Base-by-base conservation (phyloP, 1,140 invertebrate genomes). In the Neodiprion virginianus region DNA sequence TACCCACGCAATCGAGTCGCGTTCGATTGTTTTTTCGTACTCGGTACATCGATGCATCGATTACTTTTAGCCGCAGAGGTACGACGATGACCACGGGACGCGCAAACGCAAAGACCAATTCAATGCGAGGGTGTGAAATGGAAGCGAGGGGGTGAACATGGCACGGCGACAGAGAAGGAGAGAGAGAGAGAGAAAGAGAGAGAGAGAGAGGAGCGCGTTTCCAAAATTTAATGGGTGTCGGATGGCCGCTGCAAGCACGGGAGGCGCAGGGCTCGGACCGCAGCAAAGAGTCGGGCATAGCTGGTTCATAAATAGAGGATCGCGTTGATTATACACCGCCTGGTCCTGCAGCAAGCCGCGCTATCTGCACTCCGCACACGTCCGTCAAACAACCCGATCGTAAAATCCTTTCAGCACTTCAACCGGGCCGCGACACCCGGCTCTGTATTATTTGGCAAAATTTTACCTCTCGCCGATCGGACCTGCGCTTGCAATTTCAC, bases 151-250 rank as follows among this genome's bases (percentile, higher is more conserved):
- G 12, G 8, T 8, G 8, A 8, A 65, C 8, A 3, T 21, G 70
- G 78, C 68, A 75, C 74, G 48, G 67, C 50, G 69, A 74, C 1
- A 40, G 28, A 40, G 28, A 40, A 75, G 72, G 73, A 76, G 70
- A 73, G 73, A 72, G 70, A 61, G 53, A 50, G 5, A 40, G 28
- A 40, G 28, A 40, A 76, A 72, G 73, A 76, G 70, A 73, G 73
- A 72, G 70, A 61, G 53, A 50, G 40, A 53, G 48, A 23, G 74
- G 12, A 48, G 65, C 21, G 69, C n/a, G 68, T 48, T 72, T 14
- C n/a, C 48, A 21, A 11, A 72, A 47, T 47, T 69, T 40, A 65
- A 69, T 72, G 17, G 53, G 23, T 49, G 53, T 68, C 50, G 61
- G 70, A 72, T 53, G 28, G 67, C 65, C 70, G 17, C 65, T 71